Base-by-base conservation (phyloP, 2,113 vertebrate species). In the Henicopernis longicauda region DNA sequence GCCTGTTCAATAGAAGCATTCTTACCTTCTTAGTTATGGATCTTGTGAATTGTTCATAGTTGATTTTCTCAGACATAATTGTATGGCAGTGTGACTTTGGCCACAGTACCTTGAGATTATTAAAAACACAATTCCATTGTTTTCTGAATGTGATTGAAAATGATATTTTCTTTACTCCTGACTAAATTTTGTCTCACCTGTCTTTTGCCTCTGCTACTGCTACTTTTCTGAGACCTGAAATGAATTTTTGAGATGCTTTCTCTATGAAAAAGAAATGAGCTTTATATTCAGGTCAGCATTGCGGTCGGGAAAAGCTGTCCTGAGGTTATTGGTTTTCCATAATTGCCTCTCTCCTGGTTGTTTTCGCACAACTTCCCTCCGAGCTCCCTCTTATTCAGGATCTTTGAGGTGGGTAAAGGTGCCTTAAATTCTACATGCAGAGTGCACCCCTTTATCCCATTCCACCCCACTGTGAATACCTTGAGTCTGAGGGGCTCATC, bases 221-320 rank as follows among this genome's bases (percentile, higher is more conserved):
- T 80, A 34, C 42, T 92, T 94, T 80, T 62, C 79, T 77, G 55
- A 86, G 38, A 66, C 16, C 17, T 4, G 10, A 38, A 92, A 92
- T 91, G 59, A 61, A 18, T 69, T 91, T 93, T 79, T 87, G 52
- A 74, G 49, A 32, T 84, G 31, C 17, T 90, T 95, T 90, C 32
- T 80, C 27, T 52, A 23, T 65, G 59, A 81, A 77, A 86, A 93
- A 89, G 50, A 84, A 93, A 94, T 62, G 31, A 90, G 44, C 22
- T 91, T 91, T 92, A 47, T 84, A 91, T 89, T 92, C 85, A 82
- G 87, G 74, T 85, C 78, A 94, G 27, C 44, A n/a, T 7, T 87
- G 55, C 0, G 1, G 61, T 52, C 4, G 0, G 44, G 32, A 71
- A 91, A 55, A 89, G 18, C 36, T 65, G 18, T 76, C 44, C 31